Evolutionary conservation across 2,113 vertebrate species (phyloP), one percentile per base, ranked within the genome.

Genomic region (Sakesphorus luctuosus): DNA sequence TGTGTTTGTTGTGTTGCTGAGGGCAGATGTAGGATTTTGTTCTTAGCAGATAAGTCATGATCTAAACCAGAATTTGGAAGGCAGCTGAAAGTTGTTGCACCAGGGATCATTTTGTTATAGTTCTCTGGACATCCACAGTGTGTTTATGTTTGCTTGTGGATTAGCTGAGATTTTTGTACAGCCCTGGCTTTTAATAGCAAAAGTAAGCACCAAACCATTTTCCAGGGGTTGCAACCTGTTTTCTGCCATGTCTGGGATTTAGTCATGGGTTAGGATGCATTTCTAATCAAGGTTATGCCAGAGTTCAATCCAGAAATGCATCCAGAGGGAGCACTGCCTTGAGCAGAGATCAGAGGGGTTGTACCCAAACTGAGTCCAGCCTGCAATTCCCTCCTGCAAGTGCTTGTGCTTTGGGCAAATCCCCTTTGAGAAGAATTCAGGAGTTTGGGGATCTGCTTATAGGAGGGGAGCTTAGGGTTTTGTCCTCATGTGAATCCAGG

Each of bases 361-460:
- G 33, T 8, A 13, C 26, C n/a, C 58, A 58, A 4, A 31, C 10
- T 11, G 82, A 63, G n/a, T n/a, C n/a, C 35, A 66, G 3, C 50
- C 29, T 26, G 52, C 26, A 59, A 0, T 26, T 67, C 35, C 21
- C 31, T 29, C 13, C 68, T 63, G 24, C 28, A 40, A 18, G 28
- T 7, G 15, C 43, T 19, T 49, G n/a, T 53, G 58, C 49, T 46
- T 44, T 33, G 47, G 21, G 31, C 6, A 63, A 35, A 77, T 58
- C 26, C 0, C 0, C 28, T 49, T 73, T 4, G 38, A 31, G 83
- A 50, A 20, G 33, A 81, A 31, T 9, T 47, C 49, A 40, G 33
- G 33, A 31, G 7, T 40, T 3, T 65, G 53, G 8, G 83, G 35
- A 85, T 23, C 29, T 81, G 50, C 18, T 28, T 65, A 2, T 9